Conservation (phyloP, 2,113 vertebrate species). For the Elachura formosa region DNA sequence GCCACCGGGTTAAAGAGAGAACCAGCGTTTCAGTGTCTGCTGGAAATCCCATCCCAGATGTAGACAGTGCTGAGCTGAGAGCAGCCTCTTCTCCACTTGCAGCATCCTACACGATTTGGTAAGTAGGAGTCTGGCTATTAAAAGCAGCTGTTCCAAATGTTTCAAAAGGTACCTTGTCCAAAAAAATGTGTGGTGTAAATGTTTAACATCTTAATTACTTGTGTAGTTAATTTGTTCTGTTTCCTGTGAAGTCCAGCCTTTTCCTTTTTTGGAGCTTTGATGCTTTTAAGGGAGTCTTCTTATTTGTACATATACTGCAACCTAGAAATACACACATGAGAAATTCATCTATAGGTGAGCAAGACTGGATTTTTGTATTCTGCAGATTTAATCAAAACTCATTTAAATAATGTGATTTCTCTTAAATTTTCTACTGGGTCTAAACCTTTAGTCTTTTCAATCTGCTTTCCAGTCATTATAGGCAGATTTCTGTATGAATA, state of each 20-base stretch:
- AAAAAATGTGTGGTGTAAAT: not conserved
- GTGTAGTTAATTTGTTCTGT: not conserved
- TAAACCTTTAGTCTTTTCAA: not conserved
- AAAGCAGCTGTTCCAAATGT: not conserved
- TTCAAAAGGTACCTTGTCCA: not conserved
- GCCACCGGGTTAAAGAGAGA: not conserved
- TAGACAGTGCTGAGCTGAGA: not conserved
- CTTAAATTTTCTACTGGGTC: not conserved
- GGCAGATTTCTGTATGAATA: conserved; percentile 40
- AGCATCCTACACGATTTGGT: not conserved
- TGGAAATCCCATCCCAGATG: not conserved
- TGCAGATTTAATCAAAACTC: conserved; percentile 11
- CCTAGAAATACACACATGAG: not conserved
- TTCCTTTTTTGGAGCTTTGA: not conserved
- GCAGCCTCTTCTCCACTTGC: not conserved
- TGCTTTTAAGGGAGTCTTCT: not conserved
- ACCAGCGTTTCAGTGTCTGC: not conserved
- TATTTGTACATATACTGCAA: not conserved
- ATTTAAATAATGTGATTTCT: conserved; percentile 40
- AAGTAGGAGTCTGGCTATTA: not conserved
- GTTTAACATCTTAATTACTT: not conserved
- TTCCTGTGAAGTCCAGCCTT: not conserved
- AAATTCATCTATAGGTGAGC: not conserved
- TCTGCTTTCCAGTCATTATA: conserved; percentile 8
- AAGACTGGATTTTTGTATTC: not conserved